Conservation (phyloP, 2,797 vertebrate species). For the Phrynocephalus guinanensis region DNA sequence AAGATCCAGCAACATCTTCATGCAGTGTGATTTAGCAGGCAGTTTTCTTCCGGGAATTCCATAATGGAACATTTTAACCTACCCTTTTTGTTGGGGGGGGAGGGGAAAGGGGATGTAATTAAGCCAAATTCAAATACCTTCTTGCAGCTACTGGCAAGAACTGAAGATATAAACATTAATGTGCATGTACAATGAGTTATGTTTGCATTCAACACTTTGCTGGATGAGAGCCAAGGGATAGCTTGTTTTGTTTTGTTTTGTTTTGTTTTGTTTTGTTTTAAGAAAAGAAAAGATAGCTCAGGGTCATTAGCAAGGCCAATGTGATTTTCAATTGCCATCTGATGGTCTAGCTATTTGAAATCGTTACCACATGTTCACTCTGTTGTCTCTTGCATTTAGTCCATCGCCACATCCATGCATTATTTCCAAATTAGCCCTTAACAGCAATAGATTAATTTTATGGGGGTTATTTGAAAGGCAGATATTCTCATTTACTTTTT, state of each 20-base stretch:
- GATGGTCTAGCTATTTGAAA: constrained; percentile 40
- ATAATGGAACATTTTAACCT: not conserved
- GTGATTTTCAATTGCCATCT: constrained; percentile 23
- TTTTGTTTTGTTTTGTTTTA: not conserved
- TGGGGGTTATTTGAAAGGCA: not conserved
- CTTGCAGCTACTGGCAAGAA: not conserved
- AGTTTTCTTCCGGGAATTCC: too few relatives aligned
- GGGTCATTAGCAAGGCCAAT: not conserved
- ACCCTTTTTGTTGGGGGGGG: too few relatives aligned
- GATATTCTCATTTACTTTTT: not conserved
- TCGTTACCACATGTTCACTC: constrained; percentile 24
- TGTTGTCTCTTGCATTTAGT: constrained; percentile 4
- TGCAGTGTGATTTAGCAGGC: not conserved
- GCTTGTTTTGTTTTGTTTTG: not conserved
- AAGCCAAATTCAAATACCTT: not conserved
- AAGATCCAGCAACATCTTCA: not conserved
- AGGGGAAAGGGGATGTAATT: not conserved
- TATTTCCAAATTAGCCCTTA: not conserved
- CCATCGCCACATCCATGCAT: not conserved
- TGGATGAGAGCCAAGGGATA: not conserved
- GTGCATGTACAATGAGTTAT: not conserved
- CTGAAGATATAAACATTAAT: not conserved
- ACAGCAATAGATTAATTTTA: not conserved
- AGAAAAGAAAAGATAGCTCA: constrained; percentile 2
- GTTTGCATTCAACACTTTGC: not conserved